Evolutionary conservation across 2,113 vertebrate species (phyloP).

Genomic region (Coturnix japonica): DNA sequence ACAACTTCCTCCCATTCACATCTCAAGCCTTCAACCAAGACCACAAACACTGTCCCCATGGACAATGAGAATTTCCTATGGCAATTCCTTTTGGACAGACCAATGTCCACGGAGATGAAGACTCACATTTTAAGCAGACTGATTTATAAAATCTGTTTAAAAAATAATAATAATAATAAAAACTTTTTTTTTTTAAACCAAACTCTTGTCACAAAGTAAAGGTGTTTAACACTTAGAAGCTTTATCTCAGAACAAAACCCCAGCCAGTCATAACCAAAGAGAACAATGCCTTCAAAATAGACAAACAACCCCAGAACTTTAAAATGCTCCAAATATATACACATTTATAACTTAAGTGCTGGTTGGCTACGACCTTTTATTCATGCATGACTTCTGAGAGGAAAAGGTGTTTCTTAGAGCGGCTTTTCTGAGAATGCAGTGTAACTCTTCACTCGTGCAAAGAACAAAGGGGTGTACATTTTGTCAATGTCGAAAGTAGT

Average conservation of each 20-base stretch:
- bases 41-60: constrained; percentile 24
- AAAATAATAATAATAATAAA: constrained; percentile 16
- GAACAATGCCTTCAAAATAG: constrained; percentile 59
- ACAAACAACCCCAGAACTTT: constrained; percentile 36
- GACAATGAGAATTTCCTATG: constrained; percentile 46
- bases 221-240: constrained; percentile 52
- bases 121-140: constrained; percentile 41
- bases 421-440: constrained; percentile 94
- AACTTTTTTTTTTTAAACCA: constrained; percentile 24
- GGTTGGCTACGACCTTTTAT: constrained; percentile 64
- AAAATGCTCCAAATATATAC: constrained; percentile 78
- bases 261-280: constrained; percentile 69
- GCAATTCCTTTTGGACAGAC: constrained; percentile 25
- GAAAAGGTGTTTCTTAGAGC: constrained; percentile 79
- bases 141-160: constrained; percentile 64
- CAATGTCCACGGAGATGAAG: constrained; percentile 23
- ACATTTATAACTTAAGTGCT: constrained; percentile 79
- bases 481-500: constrained; percentile 94
- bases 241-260: constrained; percentile 67
- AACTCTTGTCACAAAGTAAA: constrained; percentile 71
- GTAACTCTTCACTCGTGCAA: constrained; percentile 96
- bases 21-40: constrained; percentile 65
- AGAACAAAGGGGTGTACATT: constrained; percentile 95
- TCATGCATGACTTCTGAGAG: constrained; percentile 74
- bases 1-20: constrained; percentile 58